Evolutionary conservation across 2,888 invertebrate species (phyloP), one percentile per base, ranked within the genome.

Genomic region (Argyresthia goedartella): DNA sequence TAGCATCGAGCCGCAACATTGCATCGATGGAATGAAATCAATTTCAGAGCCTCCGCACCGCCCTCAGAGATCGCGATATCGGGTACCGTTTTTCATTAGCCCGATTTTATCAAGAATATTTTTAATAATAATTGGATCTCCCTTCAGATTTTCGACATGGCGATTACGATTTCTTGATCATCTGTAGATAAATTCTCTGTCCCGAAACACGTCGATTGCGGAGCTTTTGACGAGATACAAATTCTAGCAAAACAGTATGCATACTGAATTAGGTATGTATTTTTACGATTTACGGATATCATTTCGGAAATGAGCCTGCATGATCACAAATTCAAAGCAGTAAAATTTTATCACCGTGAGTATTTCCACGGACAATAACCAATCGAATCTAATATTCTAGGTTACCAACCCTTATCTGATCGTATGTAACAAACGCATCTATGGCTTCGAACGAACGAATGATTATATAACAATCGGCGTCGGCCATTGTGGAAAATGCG

Each of bases 61-160:
- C 60, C 51, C 51, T 36, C 36, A 36, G 33, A 63, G 73, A 80
- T 78, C 77, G 68, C 66, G 73, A 79, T 80, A 73, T 71, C 66
- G 64, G 64, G 69, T 72, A 74, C 81, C 76, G 80, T 80, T 79
- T 81, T 81, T 82, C 81, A 82, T 85, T 85, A 82, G 77, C 73
- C 76, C 70, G 85, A 85, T 85, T 80, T 81, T 85, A 82, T 86
- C 85, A 65, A 60, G 66, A 67, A 65, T 66, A 70, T 72, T 84
- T 82, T 81, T 79, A 72, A 71, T 84, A 74, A 81, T 81, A 82
- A 85, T 78, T 76, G 77, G 70, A 69, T 70, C 74, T 69, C 69
- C 63, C 61, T 63, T 67, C 71, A 68, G 71, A 73, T 70, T 79
- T 76, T 76, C 74, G 79, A 77, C 73, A 69, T 62, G 61, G 59